Percentiles rank a stretch among this genome's conserved stretches.
These are phyloP conservation scores for Gorsachius goisagi DNA, from an alignment of 2,113 vertebrate genomes.

Conservation along the genomic window DNA sequence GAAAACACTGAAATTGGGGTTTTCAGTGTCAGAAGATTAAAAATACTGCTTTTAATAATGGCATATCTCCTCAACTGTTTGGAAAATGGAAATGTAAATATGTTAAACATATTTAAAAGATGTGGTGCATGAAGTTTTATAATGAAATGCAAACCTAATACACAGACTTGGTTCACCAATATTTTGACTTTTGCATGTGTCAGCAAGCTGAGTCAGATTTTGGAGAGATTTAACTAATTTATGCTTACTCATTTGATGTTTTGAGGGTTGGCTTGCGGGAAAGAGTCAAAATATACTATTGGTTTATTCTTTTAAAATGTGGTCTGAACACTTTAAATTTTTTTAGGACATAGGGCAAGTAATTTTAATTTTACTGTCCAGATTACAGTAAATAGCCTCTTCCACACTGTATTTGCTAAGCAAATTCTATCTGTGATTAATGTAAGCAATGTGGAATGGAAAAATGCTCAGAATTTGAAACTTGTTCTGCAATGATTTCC, in stretches of 20 bases:
- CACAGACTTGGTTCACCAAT: not conserved
- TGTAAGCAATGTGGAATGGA: not conserved
- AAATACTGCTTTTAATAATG: not conserved
- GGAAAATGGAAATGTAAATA: not conserved
- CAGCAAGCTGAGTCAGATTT: not conserved
- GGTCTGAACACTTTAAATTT: not conserved
- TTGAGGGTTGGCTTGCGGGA: not conserved
- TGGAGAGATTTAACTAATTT: not conserved
- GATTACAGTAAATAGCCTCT: not conserved
- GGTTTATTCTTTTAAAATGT: not conserved
- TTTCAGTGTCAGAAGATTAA: not conserved
- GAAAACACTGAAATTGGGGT: not conserved
- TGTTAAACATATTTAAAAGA: not conserved
- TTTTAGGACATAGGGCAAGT: not conserved
- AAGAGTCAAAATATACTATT: not conserved
- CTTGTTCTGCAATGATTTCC: not conserved
- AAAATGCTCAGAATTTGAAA: not conserved
- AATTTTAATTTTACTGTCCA: not conserved
- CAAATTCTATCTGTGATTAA: not conserved
- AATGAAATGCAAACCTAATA: not conserved
- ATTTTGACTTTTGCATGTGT: not conserved
- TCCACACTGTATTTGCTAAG: not conserved
- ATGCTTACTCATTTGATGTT: not conserved
- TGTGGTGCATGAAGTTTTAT: not conserved
- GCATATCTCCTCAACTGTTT: not conserved